Conservation (phyloP, 2,797 vertebrate genomes). For the Loriculus beryllinus region DNA sequence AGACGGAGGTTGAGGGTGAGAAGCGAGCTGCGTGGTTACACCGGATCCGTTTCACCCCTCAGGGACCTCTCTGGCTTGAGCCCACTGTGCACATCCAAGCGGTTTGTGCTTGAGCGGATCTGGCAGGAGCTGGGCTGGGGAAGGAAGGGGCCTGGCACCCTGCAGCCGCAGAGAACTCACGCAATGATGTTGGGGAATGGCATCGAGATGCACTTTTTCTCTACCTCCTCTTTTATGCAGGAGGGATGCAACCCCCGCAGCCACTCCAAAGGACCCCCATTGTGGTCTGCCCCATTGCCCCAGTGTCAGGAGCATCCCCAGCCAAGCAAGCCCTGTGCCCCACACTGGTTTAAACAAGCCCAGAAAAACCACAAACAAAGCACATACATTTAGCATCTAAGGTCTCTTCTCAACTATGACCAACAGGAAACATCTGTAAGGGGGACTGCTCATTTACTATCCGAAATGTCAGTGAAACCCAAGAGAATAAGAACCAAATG, state of each 20-base stretch:
- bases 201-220: background rate
- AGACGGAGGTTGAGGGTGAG: background rate
- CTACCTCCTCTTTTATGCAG: background rate
- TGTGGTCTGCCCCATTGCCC: background rate
- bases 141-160: background rate
- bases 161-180: background rate
- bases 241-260: background rate
- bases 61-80: background rate
- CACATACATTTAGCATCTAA: slow-evolving; percentile 14
- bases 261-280: background rate
- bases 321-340: background rate
- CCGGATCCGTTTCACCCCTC: background rate
- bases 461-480: slow-evolving; percentile 41
- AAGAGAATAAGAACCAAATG: slow-evolving; percentile 12
- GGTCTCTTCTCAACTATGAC: slow-evolving; percentile 18
- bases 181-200: background rate
- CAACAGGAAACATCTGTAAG: slow-evolving; percentile 58
- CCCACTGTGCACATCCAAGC: background rate
- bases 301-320: background rate
- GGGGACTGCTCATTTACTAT: background rate
- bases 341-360: background rate
- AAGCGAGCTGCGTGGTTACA: background rate
- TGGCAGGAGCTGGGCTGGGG: background rate
- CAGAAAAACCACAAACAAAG: background rate
- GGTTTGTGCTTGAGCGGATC: rapidly evolving